Conservation (phyloP, 2,113 vertebrate species). For the Delphinapterus leucas region DNA sequence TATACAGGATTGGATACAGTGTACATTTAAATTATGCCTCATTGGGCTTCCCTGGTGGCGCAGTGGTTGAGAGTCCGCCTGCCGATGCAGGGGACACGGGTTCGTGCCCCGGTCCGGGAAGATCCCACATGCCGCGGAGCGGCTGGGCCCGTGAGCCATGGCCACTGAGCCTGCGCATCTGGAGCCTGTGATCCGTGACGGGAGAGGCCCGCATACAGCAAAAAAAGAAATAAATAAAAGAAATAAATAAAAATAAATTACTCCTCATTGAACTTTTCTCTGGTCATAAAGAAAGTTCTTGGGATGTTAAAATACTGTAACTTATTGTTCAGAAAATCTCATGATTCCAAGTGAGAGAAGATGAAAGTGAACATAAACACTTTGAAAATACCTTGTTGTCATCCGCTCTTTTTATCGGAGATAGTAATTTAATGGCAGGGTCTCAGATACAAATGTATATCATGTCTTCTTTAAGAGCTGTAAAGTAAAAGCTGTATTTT, state of each 20-base stretch:
- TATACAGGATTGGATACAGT: neutral
- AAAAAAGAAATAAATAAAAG: no score
- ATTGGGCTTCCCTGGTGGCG: neutral
- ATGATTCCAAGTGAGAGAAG: constrained; percentile 29
- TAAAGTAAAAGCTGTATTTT: constrained; percentile 53
- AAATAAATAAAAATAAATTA: neutral
- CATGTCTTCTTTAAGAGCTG: neutral
- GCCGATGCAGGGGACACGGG: no score
- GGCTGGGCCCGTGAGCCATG: no score
- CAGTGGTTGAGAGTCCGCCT: no score
- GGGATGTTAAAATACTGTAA: neutral
- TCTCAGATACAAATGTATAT: neutral
- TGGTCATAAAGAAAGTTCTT: constrained; percentile 27
- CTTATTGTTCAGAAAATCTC: constrained; percentile 40
- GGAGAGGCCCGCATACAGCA: no score
- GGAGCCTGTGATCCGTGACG: no score
- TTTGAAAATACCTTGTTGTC: constrained; percentile 29
- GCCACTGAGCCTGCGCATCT: no score
- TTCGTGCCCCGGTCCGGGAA: no score
- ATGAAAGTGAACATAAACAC: constrained; percentile 26
- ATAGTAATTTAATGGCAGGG: neutral
- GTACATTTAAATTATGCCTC: neutral
- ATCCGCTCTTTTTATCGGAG: neutral
- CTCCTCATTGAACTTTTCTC: neutral
- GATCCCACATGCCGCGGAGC: no score